Conservation (phyloP, 1,140 invertebrate genomes). For the Schlechtendalia chinensis region DNA sequence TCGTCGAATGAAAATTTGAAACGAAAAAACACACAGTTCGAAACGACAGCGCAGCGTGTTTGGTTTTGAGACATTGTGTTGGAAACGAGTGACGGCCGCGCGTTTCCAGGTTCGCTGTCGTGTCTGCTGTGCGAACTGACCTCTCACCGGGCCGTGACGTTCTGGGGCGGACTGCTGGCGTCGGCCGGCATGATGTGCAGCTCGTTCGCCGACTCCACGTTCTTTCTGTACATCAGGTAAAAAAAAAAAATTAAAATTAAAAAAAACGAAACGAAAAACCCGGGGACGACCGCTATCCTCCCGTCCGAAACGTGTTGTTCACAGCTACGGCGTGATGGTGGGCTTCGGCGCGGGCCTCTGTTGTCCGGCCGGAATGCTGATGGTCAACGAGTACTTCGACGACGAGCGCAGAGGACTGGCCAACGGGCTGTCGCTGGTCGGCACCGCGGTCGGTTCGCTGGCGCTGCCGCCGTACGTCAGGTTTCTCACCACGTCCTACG, state of each 20-base stretch:
- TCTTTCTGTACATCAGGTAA: slow-evolving; percentile 14
- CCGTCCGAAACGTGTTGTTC: no score
- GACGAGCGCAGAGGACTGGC: slow-evolving; percentile 71
- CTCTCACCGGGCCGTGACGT: not conserved
- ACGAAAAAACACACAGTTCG: no score
- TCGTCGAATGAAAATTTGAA: no score
- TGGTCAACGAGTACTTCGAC: slow-evolving; percentile 63
- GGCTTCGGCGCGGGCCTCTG: slow-evolving; percentile 26
- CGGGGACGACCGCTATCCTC: no score
- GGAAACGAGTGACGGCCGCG: no score
- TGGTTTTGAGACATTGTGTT: no score
- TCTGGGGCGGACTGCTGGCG: slow-evolving; percentile 27
- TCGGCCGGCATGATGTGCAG: slow-evolving; percentile 5
- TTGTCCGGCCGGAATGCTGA: slow-evolving; percentile 40
- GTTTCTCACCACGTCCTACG: slow-evolving; percentile 9
- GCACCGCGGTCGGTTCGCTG: slow-evolving; percentile 72
- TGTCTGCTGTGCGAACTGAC: not conserved
- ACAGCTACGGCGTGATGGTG: slow-evolving; percentile 27
- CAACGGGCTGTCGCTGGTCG: slow-evolving; percentile 72
- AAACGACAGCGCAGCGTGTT: no score
- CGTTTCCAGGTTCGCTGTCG: slow-evolving; percentile 12
- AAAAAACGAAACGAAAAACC: no score
- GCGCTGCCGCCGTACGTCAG: slow-evolving; percentile 62
- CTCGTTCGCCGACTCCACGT: slow-evolving; percentile 23
- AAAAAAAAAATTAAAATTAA: no score